Evolutionary conservation across 2,797 vertebrate genomes (phyloP).

Genomic region (Silurus aristotelis): DNA sequence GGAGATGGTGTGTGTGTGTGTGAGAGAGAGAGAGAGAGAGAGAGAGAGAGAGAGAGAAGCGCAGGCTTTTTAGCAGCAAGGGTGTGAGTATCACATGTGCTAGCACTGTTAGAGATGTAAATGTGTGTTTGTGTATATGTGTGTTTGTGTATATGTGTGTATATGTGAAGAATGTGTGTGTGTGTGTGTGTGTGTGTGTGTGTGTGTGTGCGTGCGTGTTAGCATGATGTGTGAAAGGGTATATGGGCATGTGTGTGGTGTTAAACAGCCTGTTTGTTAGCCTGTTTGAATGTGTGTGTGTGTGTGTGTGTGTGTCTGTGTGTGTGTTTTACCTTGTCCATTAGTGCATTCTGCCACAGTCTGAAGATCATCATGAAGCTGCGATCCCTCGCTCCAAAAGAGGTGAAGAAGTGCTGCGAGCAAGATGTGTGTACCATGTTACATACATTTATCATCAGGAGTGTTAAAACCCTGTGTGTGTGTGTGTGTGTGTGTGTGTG

Average conservation of each 20-base stretch:
- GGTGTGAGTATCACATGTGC: neutral
- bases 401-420: conserved; percentile 89
- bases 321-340: conserved; percentile 81
- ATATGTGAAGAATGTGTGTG: no score
- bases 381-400: conserved; percentile 90
- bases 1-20: neutral
- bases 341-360: conserved; percentile 89
- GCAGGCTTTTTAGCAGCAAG: neutral
- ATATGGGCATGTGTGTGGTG: neutral
- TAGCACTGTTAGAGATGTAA: neutral
- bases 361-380: conserved; percentile 91
- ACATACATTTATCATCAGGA: neutral
- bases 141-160: no score
- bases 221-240: neutral
- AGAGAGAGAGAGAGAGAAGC: neutral
- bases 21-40: neutral
- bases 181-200: neutral
- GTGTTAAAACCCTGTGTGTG: neutral
- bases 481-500: no score
- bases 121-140: no score
- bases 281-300: neutral
- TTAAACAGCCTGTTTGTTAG: neutral
- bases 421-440: no score
- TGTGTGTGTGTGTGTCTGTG: neutral
- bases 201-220: neutral